Evolutionary conservation across 2,888 invertebrate genomes (phyloP).

Genomic region (Belgica antarctica): DNA sequence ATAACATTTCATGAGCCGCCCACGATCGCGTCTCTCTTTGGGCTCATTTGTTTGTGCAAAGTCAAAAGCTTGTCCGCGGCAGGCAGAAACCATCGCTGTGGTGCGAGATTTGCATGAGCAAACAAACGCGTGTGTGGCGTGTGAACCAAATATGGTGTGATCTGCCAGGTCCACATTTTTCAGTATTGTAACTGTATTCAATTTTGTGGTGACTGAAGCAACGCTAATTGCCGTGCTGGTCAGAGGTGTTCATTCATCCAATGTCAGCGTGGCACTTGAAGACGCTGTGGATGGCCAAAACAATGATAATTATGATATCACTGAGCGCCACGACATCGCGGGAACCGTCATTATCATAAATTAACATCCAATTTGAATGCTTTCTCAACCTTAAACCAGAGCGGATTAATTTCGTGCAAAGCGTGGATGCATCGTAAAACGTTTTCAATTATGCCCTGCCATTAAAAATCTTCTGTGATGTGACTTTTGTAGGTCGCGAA

Average conservation of each 20-base stretch:
- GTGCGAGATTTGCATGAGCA: constrained; percentile 33
- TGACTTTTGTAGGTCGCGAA: neutral
- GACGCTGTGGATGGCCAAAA: neutral
- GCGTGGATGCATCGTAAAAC: neutral
- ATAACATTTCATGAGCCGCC: constrained; percentile 21
- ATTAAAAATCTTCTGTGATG: too few relatives aligned
- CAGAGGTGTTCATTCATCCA: neutral
- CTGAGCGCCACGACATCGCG: neutral
- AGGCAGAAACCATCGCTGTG: neutral
- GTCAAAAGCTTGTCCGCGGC: neutral
- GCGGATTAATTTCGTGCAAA: too few relatives aligned
- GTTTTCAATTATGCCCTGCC: neutral
- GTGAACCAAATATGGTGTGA: constrained; percentile 36
- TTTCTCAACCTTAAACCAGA: too few relatives aligned
- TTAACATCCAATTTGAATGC: constrained; percentile 31
- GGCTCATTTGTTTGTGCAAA: neutral
- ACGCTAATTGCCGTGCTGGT: neutral
- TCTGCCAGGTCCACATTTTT: constrained; percentile 18
- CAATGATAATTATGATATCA: neutral
- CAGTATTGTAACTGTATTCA: constrained; percentile 9
- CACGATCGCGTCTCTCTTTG: neutral
- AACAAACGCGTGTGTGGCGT: constrained; percentile 9
- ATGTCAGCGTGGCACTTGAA: neutral
- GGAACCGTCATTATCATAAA: constrained; percentile 38
- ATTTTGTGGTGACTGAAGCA: neutral